Conservation (phyloP, 1,140 invertebrate species). For the Megathymus violae region DNA sequence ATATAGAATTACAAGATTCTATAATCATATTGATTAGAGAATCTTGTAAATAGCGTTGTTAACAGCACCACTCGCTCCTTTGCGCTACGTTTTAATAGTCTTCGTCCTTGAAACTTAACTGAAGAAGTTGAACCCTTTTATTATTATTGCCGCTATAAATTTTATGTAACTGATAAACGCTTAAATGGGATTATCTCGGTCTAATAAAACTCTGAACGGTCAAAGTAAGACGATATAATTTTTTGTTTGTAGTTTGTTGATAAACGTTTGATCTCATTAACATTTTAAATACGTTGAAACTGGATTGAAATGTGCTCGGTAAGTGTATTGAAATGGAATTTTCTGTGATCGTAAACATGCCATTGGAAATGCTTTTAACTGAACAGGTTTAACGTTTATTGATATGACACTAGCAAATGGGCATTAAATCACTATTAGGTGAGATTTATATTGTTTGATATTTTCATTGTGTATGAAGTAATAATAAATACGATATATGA, state of each 20-base stretch:
- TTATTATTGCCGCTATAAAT: conserved; percentile 41
- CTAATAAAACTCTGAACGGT: conserved; percentile 43
- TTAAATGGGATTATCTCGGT: conserved; percentile 42
- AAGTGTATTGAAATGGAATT: background rate
- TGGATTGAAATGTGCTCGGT: background rate
- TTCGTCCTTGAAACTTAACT: background rate
- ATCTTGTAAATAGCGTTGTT: too few relatives aligned
- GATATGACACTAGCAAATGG: background rate
- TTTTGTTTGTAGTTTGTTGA: background rate
- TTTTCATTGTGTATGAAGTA: too few relatives aligned
- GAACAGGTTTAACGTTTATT: background rate
- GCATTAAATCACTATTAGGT: too few relatives aligned
- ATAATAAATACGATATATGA: too few relatives aligned
- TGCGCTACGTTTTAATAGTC: background rate
- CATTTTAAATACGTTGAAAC: background rate
- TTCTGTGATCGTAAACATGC: background rate
- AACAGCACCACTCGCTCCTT: too few relatives aligned
- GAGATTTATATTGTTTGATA: too few relatives aligned
- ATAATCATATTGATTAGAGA: too few relatives aligned
- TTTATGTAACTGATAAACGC: conserved; percentile 43
- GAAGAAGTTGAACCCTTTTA: conserved; percentile 10
- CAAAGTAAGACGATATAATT: background rate
- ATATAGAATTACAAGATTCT: too few relatives aligned
- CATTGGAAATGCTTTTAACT: background rate
- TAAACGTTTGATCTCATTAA: background rate